A percentile compares a stretch with the other conserved stretches of the same genome.
phyloP scores from a whole-genome alignment of 53 echinoderm and acorn worm species.

The Apostichopus leukothele region DNA sequence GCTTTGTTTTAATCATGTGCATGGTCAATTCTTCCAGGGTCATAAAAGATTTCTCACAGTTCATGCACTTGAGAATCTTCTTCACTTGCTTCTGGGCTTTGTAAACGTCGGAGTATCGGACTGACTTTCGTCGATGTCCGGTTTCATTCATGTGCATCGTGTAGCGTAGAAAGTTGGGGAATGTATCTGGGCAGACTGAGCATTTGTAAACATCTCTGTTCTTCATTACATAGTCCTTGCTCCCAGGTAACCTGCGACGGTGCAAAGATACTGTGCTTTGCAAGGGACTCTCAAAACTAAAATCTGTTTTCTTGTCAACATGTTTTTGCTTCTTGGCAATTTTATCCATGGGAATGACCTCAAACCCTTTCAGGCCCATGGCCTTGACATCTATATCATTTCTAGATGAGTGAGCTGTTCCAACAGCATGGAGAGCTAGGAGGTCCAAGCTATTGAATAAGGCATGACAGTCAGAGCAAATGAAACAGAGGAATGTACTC shows the following conservation, averaged over 20 bases:
- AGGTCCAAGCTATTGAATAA: conserved; percentile 37
- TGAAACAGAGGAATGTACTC: conserved; percentile 43
- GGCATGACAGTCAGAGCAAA: conserved; percentile 34
- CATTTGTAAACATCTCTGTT: conserved; percentile 74
- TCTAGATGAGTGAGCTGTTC: conserved; percentile 34
- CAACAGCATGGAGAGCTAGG: conserved; percentile 19
- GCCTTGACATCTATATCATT: conserved; percentile 30
- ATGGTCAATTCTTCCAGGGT: conserved; percentile 90
- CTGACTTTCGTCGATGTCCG: conserved; percentile 70
- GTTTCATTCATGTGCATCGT: conserved; percentile 91
- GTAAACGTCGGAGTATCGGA: conserved; percentile 46
- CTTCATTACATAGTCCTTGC: conserved; percentile 39
- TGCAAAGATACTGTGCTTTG: conserved; percentile 44
- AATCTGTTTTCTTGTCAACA: conserved; percentile 31
- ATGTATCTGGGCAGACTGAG: conserved; percentile 62
- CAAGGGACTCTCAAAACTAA: conserved; percentile 39
- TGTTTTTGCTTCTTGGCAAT: conserved; percentile 41
- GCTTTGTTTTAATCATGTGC: conserved; percentile 95
- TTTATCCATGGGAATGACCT: conserved; percentile 42
- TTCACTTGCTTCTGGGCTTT: conserved; percentile 74
- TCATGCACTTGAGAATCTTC: conserved; percentile 89
- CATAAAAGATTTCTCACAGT: conserved; percentile 83
- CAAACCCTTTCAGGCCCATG: conserved; percentile 46
- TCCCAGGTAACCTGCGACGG: conserved; percentile 26
- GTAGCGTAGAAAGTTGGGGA: conserved; percentile 79